phyloP scores from a whole-genome alignment of 1,140 invertebrate species.

The Drosophila cardini region DNA sequence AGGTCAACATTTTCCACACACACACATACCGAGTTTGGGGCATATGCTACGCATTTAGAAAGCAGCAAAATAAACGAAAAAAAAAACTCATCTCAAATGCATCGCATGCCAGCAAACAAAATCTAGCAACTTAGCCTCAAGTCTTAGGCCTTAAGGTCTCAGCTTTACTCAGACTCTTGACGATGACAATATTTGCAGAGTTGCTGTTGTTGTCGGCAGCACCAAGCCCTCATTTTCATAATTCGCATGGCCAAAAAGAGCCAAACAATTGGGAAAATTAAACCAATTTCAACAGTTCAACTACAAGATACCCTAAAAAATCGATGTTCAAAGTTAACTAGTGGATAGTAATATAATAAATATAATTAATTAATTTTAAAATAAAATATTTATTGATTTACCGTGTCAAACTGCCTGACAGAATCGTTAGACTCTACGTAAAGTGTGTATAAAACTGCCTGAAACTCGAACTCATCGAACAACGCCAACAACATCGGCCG shows the following conservation, averaged over 20 bases:
- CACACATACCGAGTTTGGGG: constrained; percentile 23
- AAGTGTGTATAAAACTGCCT: not conserved
- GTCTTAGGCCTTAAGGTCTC: constrained; percentile 26
- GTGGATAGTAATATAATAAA: no score
- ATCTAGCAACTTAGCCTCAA: constrained; percentile 16
- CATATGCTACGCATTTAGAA: constrained; percentile 72
- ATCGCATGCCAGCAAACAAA: constrained; percentile 44
- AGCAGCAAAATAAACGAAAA: constrained; percentile 39
- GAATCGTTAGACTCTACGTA: not conserved
- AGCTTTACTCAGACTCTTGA: constrained; percentile 12
- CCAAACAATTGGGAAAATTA: constrained; percentile 32
- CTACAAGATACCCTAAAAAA: constrained; percentile 11
- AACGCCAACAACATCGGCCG: constrained; percentile 47
- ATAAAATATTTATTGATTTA: not conserved
- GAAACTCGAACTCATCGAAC: constrained; percentile 50
- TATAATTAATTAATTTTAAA: no score
- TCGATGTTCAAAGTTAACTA: not conserved
- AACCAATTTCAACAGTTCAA: constrained; percentile 4
- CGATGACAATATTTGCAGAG: constrained; percentile 50
- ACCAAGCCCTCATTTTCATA: constrained; percentile 82
- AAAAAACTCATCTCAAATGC: constrained; percentile 36
- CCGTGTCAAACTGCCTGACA: not conserved
- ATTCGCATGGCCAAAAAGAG: constrained; percentile 64
- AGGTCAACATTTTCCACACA: constrained; percentile 65
- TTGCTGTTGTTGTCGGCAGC: constrained; percentile 29